phyloP scores from a whole-genome alignment of 2,888 invertebrate species.

The Mechanitis messenoides region DNA sequence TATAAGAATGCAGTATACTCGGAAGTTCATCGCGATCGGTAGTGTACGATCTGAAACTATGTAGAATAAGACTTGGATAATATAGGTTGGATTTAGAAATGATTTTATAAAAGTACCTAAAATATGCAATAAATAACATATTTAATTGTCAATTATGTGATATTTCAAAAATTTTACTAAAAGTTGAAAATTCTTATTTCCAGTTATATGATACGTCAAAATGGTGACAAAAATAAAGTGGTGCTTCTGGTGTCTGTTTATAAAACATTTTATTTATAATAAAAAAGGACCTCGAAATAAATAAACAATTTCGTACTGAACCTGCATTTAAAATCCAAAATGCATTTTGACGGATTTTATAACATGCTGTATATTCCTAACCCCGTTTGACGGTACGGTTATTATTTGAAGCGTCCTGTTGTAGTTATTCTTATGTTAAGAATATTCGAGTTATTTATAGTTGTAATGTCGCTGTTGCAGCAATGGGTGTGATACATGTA shows the following conservation, averaged over 20 bases:
- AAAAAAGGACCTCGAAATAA: background rate
- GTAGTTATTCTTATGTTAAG: slow-evolving; percentile 73
- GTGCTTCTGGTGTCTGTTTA: too few species aligned
- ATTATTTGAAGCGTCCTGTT: slow-evolving; percentile 44
- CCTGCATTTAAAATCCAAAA: too few species aligned
- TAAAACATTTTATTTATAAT: background rate
- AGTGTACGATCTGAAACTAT: slow-evolving; percentile 18
- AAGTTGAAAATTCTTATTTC: slow-evolving; percentile 17
- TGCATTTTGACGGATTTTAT: slow-evolving; percentile 17
- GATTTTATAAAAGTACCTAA: slow-evolving; percentile 15
- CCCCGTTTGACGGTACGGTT: slow-evolving; percentile 19
- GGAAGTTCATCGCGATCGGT: slow-evolving; percentile 25
- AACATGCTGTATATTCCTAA: slow-evolving; percentile 4
- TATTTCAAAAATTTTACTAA: slow-evolving; percentile 20
- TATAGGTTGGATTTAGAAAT: background rate
- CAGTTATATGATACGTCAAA: slow-evolving; percentile 19
- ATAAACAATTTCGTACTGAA: too few species aligned
- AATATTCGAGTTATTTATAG: slow-evolving; percentile 61
- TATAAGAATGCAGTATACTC: background rate
- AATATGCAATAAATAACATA: slow-evolving; percentile 16
- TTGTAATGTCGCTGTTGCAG: slow-evolving; percentile 34
- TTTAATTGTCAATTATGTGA: slow-evolving; percentile 25
- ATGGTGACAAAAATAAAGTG: background rate
- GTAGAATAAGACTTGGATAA: background rate
- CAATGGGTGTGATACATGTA: slow-evolving; percentile 49